Percentiles rank a stretch among this genome's conserved stretches.
These are phyloP conservation scores for Oreochromis niloticus DNA, from an alignment of 2,113 vertebrate genomes.

Conservation along the genomic window DNA sequence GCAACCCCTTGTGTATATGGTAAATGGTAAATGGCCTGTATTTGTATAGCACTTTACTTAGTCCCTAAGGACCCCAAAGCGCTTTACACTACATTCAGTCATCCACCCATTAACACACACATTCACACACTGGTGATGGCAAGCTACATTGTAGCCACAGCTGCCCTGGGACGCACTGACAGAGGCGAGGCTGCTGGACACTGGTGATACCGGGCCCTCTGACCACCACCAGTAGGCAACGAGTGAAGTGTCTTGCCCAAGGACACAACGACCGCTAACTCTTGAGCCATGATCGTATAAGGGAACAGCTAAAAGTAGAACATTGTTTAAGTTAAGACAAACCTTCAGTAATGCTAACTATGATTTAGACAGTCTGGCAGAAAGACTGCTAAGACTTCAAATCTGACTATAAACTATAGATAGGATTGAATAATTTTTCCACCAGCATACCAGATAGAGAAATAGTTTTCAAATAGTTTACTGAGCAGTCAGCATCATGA, in stretches of 20 bases:
- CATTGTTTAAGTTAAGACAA: not conserved
- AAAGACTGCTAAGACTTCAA: not conserved
- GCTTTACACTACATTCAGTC: not conserved
- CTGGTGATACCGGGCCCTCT: not conserved
- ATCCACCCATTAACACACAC: no score
- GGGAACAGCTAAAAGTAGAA: not conserved
- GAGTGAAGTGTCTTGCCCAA: no score
- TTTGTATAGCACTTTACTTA: fast-evolving
- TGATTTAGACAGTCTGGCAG: not conserved
- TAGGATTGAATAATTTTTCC: not conserved
- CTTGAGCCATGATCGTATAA: fast-evolving
- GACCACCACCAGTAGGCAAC: not conserved
- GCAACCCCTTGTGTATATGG: not conserved
- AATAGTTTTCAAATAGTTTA: not conserved
- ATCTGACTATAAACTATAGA: not conserved
- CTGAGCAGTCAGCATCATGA: not conserved
- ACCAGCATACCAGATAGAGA: not conserved
- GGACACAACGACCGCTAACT: not conserved
- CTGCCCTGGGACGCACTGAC: not conserved
- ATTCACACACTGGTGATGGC: no score
- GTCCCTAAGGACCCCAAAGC: not conserved
- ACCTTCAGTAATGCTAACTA: not conserved
- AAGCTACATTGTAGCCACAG: not conserved
- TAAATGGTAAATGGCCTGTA: not conserved
- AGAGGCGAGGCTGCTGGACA: not conserved